Evolutionary conservation across 2,113 vertebrate species (phyloP).

Genomic region (Lichenostomus cassidix): DNA sequence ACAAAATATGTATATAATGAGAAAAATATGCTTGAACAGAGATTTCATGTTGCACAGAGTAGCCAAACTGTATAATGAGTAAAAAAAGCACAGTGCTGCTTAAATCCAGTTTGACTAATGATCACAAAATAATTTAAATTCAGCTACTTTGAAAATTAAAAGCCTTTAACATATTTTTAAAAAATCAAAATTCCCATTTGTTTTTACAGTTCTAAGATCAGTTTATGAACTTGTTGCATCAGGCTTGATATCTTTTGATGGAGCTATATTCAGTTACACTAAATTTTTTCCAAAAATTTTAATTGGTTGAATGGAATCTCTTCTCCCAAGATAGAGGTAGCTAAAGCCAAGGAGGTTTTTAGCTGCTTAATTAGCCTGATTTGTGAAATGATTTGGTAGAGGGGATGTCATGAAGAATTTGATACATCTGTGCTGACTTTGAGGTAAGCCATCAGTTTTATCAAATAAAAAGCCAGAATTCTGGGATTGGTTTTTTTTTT

Average conservation of each 20-base stretch:
- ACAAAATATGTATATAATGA: background rate
- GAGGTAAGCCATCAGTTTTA: slow-evolving; percentile 56
- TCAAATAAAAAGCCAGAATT: slow-evolving; percentile 39
- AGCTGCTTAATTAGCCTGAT: slow-evolving; percentile 40
- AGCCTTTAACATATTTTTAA: background rate
- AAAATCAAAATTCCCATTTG: background rate
- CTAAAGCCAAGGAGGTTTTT: slow-evolving; percentile 51
- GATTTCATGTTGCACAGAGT: background rate
- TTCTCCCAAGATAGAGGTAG: slow-evolving; percentile 22
- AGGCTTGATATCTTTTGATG: background rate
- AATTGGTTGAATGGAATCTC: slow-evolving; percentile 17
- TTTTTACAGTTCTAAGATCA: background rate
- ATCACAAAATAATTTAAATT: slow-evolving; percentile 3
- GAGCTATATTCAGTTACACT: background rate
- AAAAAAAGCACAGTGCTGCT: background rate
- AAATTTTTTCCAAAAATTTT: background rate
- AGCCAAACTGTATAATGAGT: background rate
- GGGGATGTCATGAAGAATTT: slow-evolving; percentile 50
- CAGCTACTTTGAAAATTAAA: background rate
- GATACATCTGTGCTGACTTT: slow-evolving; percentile 52
- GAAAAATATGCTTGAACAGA: slow-evolving; percentile 6
- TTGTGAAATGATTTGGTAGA: slow-evolving; percentile 63
- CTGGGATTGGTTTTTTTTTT: background rate
- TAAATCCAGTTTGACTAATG: background rate
- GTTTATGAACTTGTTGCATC: slow-evolving; percentile 22